A percentile compares a stretch with the other conserved stretches of the same genome.
These are phyloP conservation scores for Cheumatopsyche charites DNA, from an alignment of 1,140 invertebrate genomes.

Conservation along the genomic window DNA sequence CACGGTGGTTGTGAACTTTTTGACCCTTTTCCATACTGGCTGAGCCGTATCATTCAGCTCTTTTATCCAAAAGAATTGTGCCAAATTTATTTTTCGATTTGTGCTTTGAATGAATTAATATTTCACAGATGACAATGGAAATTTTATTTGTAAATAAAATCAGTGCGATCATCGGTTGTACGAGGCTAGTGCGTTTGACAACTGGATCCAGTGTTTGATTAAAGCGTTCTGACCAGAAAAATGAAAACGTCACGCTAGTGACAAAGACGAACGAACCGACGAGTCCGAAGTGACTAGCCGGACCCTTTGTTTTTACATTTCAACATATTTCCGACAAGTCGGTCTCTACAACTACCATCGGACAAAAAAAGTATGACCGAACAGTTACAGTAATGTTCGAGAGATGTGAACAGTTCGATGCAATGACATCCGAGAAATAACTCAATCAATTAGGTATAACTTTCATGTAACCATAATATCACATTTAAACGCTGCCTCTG, in stretches of 20 bases:
- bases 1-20: constrained; percentile 29
- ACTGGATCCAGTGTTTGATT: constrained; percentile 36
- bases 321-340: constrained; percentile 15
- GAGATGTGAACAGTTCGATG: not conserved
- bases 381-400: no score
- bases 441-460: no score
- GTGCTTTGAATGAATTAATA: no score
- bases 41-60: no score
- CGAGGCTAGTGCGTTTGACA: constrained; percentile 27
- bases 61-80: no score
- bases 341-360: not conserved
- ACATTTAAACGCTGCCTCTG: no score
- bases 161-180: not conserved
- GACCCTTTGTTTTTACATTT: constrained; percentile 37
- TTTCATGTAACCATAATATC: no score
- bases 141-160: no score
- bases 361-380: no score
- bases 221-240: constrained; percentile 35
- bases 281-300: constrained; percentile 31
- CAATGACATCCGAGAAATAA: no score
- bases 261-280: constrained; percentile 40
- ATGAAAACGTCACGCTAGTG: constrained; percentile 42
- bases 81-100: no score
- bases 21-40: not conserved
- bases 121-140: no score